Percentiles rank a stretch among this genome's conserved stretches.
Conservation (phyloP, 2,888 invertebrate species). For the Chelonus formosanus region DNA sequence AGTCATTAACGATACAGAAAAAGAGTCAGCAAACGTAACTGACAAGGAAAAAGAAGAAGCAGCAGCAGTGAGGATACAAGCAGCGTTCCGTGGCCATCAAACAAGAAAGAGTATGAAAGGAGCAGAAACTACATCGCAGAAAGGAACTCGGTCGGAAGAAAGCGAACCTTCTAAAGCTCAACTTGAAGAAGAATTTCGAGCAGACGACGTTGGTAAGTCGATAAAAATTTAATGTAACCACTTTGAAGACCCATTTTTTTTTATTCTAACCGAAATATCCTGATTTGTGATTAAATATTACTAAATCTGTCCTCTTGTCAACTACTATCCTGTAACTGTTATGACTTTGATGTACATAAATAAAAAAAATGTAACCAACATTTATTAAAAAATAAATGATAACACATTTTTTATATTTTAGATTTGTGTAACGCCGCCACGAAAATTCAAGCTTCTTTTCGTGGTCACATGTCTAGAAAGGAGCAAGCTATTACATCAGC, state of each 20-base stretch:
- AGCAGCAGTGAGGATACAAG: conserved; percentile 90
- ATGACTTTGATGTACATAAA: too few species aligned
- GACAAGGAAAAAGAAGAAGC: conserved; percentile 68
- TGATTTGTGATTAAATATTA: background rate
- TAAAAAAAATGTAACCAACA: too few species aligned
- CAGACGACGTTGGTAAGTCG: conserved; percentile 79
- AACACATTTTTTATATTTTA: conserved; percentile 59
- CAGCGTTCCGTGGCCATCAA: conserved; percentile 85
- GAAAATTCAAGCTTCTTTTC: conserved; percentile 91
- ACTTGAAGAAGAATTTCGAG: conserved; percentile 80
- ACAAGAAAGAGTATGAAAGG: conserved; percentile 81
- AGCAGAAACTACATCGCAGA: conserved; percentile 59
- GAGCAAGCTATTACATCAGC: conserved; percentile 62
- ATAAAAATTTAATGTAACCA: background rate
- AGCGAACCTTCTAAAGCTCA: conserved; percentile 74
- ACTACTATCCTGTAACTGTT: too few species aligned
- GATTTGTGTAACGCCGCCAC: conserved; percentile 85
- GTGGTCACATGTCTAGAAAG: conserved; percentile 88
- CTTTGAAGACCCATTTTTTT: too few species aligned
- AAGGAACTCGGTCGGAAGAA: conserved; percentile 60
- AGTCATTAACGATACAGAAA: conserved; percentile 21
- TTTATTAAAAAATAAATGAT: too few species aligned
- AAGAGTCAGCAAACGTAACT: conserved; percentile 49
- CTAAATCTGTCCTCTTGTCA: background rate
- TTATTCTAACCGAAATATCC: too few species aligned